Evolutionary conservation across 2,888 invertebrate species (phyloP).

Genomic region (Phyllotreta striolata): DNA sequence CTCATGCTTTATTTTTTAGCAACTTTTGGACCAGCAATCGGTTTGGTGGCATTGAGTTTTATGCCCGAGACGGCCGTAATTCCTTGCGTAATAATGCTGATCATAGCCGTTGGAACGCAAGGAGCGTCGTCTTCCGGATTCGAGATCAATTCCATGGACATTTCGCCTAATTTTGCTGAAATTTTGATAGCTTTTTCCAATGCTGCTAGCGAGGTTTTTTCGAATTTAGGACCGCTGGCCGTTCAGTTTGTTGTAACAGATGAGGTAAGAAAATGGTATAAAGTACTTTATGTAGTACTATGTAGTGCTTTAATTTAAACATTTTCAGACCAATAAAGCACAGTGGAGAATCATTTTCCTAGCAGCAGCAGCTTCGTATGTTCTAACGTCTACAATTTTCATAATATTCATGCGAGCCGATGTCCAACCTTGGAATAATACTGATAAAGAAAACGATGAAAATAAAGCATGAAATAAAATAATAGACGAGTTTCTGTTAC

Average conservation of each 20-base stretch:
- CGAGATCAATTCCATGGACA: conserved; percentile 81
- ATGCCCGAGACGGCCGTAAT: conserved; percentile 65
- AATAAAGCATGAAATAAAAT: too few relatives aligned
- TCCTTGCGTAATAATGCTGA: conserved; percentile 70
- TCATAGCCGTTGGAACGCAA: conserved; percentile 66
- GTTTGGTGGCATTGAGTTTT: conserved; percentile 68
- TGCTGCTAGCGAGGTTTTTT: conserved; percentile 76
- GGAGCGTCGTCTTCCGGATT: conserved; percentile 66
- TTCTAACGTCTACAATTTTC: conserved; percentile 39
- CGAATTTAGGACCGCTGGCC: conserved; percentile 78
- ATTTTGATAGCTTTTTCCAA: conserved; percentile 86
- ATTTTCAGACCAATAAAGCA: conserved; percentile 41
- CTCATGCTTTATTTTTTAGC: conserved; percentile 23
- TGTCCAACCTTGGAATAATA: conserved; percentile 41
- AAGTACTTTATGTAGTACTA: background rate
- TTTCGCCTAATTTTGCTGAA: conserved; percentile 85
- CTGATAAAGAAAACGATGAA: background rate
- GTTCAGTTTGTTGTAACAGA: conserved; percentile 74
- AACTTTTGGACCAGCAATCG: conserved; percentile 70
- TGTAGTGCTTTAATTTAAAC: conserved; percentile 11
- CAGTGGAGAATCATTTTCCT: conserved; percentile 45
- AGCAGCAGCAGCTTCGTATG: conserved; percentile 38
- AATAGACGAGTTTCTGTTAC: too few relatives aligned
- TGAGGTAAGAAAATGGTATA: conserved; percentile 62
- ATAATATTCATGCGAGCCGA: conserved; percentile 36